phyloP scores from a whole-genome alignment of 2,797 vertebrate species.

The Odontamblyopus lacepedii region DNA sequence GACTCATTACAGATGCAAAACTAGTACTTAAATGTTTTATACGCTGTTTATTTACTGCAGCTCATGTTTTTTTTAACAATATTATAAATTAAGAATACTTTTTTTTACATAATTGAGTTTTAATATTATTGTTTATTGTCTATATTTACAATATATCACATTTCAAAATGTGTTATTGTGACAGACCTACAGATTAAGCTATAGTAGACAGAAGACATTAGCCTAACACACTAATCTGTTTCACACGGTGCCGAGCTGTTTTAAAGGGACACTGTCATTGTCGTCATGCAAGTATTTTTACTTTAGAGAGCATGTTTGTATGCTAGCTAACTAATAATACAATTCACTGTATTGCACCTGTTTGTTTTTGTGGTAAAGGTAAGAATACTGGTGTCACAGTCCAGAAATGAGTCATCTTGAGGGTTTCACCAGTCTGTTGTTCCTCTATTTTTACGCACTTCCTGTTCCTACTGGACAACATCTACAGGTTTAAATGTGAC shows the following conservation, averaged over 20 bases:
- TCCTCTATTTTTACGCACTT: constrained; percentile 71
- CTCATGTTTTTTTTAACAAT: too few species aligned
- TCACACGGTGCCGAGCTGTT: constrained; percentile 49
- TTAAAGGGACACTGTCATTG: constrained; percentile 18
- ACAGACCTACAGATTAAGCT: constrained; percentile 35
- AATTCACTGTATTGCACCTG: background rate
- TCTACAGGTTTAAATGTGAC: background rate
- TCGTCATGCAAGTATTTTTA: constrained; percentile 25
- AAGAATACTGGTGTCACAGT: background rate
- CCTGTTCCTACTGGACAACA: constrained; percentile 57
- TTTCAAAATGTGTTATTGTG: too few species aligned
- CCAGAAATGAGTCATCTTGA: constrained; percentile 35
- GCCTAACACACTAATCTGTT: constrained; percentile 66
- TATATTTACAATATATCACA: too few species aligned
- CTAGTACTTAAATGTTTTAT: too few species aligned
- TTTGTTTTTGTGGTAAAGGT: constrained; percentile 4
- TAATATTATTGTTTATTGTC: too few species aligned
- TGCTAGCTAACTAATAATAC: too few species aligned
- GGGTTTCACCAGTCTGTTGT: constrained; percentile 47
- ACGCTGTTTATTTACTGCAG: too few species aligned
- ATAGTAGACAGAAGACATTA: constrained; percentile 52
- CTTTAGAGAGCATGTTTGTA: constrained; percentile 6
- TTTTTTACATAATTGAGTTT: too few species aligned
- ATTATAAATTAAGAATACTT: too few species aligned
- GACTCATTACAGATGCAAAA: too few species aligned